Evolutionary conservation across 2,888 invertebrate genomes (phyloP), one percentile per base, ranked within the genome.

Genomic region (Amaurobius ferox): DNA sequence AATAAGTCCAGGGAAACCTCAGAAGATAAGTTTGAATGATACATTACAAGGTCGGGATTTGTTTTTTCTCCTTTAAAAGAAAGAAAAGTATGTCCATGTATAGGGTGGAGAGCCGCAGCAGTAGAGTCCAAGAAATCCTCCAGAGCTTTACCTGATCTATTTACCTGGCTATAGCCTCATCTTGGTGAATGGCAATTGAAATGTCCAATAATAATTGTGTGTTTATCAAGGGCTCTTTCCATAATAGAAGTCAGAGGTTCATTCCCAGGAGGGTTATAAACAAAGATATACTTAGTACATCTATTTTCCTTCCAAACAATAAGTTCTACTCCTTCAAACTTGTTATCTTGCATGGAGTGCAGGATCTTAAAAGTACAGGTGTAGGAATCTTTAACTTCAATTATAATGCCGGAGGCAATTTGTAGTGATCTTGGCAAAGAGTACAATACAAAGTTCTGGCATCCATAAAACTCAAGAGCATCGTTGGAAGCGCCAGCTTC

Each of bases 121-220:
- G 76, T 29, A 35, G 40, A 64, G 28, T 74, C 55, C 19, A 77
- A 64, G 11, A 77, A 55, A n/a, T 77, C 32, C n/a, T 77, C 48
- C 11, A 77, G n/a, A 13, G 26, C n/a, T 23, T n/a, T 77, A 26
- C 35, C 67, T 1, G 62, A 35, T 16, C 19, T 0, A 23, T 77
- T 48, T 26, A 29, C 1, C 13, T 77, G 16, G 39, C n/a, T 26
- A n/a, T 67, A 67, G n/a, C 26, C 26, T 35, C n/a, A 77, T 67
- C 48, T 77, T 23, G 30, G 13, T 32, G 67, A 55, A 26, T 48
- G 67, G n/a, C 55, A 13, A 26, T 67, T 67, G 26, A 77, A 67
- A 11, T 77, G 32, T 19, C 32, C 26, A 67, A 77, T 35, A 7
- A 77, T 40, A 66, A 64, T 67, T 32, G 55, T 48, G 19, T 32